phyloP scores from a whole-genome alignment of 2,888 invertebrate genomes.

The Andrena marginata region DNA sequence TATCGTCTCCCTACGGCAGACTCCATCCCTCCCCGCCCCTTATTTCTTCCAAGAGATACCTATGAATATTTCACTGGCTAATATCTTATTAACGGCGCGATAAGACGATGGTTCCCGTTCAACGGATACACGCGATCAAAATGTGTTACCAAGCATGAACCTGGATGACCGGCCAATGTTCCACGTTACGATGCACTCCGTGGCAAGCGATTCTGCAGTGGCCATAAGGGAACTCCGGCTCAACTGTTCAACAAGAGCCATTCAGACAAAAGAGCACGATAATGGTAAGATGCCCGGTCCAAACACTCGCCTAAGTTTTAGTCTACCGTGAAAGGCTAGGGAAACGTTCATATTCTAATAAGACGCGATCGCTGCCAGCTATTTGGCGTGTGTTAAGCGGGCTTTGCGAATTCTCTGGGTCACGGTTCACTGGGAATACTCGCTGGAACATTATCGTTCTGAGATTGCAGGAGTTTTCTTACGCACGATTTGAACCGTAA shows the following conservation, averaged over 20 bases:
- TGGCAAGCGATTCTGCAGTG: constrained; percentile 64
- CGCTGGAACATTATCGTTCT: not conserved
- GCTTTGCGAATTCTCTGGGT: not conserved
- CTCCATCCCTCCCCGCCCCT: not conserved
- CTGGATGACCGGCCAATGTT: constrained; percentile 45
- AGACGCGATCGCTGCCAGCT: constrained; percentile 32
- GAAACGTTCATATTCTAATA: constrained; percentile 57
- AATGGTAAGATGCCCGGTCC: constrained; percentile 56
- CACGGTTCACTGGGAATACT: constrained; percentile 5
- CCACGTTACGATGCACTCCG: constrained; percentile 47
- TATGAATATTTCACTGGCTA: constrained; percentile 42
- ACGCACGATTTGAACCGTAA: constrained; percentile 2
- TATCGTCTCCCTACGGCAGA: not conserved
- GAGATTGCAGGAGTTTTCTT: constrained; percentile 9
- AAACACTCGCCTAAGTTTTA: constrained; percentile 50
- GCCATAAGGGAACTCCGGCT: constrained; percentile 67
- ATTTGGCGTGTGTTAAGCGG: not conserved
- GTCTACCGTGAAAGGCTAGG: constrained; percentile 41
- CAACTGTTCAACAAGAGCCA: constrained; percentile 77
- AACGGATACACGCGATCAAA: constrained; percentile 69
- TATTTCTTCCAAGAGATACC: not conserved
- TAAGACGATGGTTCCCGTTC: constrained; percentile 40
- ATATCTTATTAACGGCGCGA: constrained; percentile 41
- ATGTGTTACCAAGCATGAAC: constrained; percentile 68
- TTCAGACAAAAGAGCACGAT: constrained; percentile 72